Evolutionary conservation across 2,113 vertebrate species (phyloP).

Genomic region (Crotalus helleri): DNA sequence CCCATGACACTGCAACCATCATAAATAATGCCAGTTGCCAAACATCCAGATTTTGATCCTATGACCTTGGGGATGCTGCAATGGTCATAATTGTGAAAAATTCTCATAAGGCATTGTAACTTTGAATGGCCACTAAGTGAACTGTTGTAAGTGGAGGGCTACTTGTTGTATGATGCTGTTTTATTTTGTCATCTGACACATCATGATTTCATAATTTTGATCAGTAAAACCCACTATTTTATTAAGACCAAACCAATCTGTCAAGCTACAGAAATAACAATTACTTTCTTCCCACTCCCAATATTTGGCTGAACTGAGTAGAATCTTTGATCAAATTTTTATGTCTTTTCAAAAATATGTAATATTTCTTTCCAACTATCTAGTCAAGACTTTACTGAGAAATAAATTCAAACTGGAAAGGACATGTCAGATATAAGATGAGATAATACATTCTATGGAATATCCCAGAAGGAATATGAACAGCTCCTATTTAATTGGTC

Average conservation of each 20-base stretch:
- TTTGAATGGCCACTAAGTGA: not conserved
- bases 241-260: not conserved
- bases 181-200: not conserved
- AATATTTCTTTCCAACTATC: not conserved
- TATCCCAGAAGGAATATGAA: not conserved
- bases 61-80: no score
- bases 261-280: not conserved
- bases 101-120: no score
- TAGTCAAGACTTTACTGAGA: accelerated
- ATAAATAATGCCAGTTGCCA: no score
- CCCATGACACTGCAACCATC: no score
- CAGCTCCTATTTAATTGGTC: accelerated
- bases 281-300: not conserved
- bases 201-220: not conserved
- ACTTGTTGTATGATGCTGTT: not conserved
- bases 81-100: no score
- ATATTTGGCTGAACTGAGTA: not conserved
- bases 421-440: not conserved
- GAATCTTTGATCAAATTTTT: not conserved
- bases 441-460: not conserved
- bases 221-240: not conserved
- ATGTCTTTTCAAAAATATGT: not conserved
- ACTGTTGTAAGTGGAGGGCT: not conserved
- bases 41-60: no score
- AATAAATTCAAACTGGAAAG: not conserved